Evolutionary conservation across 2,113 vertebrate species (phyloP), one percentile per base, ranked within the genome.

Genomic region (Ellobius talpinus): DNA sequence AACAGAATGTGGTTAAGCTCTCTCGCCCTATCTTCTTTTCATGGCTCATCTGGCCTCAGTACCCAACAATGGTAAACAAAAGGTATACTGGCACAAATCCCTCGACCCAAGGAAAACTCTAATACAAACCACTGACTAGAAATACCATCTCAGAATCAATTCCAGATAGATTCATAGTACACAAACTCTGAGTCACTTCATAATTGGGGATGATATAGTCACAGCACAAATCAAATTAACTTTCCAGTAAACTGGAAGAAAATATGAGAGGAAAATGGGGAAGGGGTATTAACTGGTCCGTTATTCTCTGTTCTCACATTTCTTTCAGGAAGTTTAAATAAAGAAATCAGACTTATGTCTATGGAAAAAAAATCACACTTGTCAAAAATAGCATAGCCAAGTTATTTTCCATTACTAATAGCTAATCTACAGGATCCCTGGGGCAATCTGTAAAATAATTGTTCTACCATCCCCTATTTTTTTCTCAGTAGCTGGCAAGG

Each of bases 101-200:
- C 87, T 14, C 33, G 78, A 87, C 4, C 4, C 65, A 89, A 42
- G 21, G 47, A 55, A 50, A 89, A 94, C 50, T 45, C 58, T 45
- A 70, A 89, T 66, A 90, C 2, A 81, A 87, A 81, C 24, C 33
- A 81, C 0, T 19, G 31, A 7, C 1, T 0, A 82, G 61, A 96
- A 91, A 87, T n/a, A 31, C 13, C 65, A 50, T 29, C 81, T 94
- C 72, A 72, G 96, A 68, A 89, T 63, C 61, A 96, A 96, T 65
- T 87, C 42, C 17, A 74, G 70, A 79, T 39, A 86, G n/a, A 66
- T 4, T 11, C 31, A 72, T 29, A 72, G 47, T 72, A 55, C 66
- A 72, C 13, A 87, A 70, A 47, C 19, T n/a, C 33, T 87, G 47
- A 72, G 45, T 36, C 86, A 85, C 58, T 42, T 85, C 24, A 39